These are phyloP conservation scores for Drymonia ruficornis DNA, from an alignment of 2,888 invertebrate genomes.

Conservation along the genomic window DNA sequence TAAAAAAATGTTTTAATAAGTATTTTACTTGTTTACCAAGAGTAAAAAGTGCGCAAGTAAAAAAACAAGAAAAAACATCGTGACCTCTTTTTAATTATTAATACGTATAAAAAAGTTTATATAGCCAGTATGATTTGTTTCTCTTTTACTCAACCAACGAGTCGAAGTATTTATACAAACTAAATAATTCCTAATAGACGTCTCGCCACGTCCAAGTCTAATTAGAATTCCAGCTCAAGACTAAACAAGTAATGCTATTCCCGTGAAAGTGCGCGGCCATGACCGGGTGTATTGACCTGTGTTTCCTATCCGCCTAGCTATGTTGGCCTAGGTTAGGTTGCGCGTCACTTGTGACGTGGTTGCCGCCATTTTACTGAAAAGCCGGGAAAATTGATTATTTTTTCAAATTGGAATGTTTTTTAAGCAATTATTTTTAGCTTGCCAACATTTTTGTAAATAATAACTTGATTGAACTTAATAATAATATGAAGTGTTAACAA, in stretches of 20 bases:
- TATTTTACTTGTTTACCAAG: no score
- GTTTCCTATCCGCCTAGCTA: constrained; percentile 60
- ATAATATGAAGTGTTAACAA: no score
- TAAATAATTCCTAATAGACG: constrained; percentile 4
- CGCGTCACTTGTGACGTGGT: constrained; percentile 66
- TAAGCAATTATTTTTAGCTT: neutral
- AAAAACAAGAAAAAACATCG: no score
- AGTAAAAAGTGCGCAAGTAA: no score
- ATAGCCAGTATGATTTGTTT: no score
- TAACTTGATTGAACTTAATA: no score
- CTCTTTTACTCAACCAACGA: neutral
- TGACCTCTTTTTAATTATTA: no score
- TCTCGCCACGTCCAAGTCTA: constrained; percentile 33
- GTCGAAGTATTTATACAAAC: neutral
- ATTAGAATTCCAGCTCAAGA: constrained; percentile 69
- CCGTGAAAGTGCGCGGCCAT: constrained; percentile 78
- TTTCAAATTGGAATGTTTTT: neutral
- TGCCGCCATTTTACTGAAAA: constrained; percentile 54
- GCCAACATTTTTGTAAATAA: no score
- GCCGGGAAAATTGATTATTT: constrained; percentile 43
- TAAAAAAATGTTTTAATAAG: no score
- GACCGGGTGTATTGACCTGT: constrained; percentile 79
- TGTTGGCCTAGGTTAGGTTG: constrained; percentile 79
- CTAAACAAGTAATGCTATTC: constrained; percentile 69
- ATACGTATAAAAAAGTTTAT: no score